Conservation (phyloP, 2,113 vertebrate species). For the Hippopotamus amphibius region DNA sequence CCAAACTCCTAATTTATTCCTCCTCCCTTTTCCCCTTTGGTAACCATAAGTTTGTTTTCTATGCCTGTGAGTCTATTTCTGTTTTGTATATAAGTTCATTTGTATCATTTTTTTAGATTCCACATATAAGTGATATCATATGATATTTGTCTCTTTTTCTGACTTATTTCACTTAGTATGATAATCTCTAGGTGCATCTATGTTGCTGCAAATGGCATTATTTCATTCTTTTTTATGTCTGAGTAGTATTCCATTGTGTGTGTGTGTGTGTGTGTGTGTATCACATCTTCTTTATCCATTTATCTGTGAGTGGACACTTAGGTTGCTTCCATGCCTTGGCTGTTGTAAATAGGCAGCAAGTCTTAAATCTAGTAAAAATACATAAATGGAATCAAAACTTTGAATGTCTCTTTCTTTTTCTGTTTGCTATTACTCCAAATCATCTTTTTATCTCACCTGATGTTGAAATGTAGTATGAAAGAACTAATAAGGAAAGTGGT, state of each 20-base stretch:
- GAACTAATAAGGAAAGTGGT: neutral
- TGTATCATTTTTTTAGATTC: neutral
- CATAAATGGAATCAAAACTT: neutral
- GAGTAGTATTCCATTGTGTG: neutral
- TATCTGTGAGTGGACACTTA: neutral
- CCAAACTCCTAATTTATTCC: neutral
- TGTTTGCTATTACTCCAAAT: neutral
- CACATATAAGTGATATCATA: neutral
- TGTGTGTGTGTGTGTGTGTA: too few species aligned
- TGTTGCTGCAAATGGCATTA: neutral
- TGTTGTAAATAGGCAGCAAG: neutral
- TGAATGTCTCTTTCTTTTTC: neutral
- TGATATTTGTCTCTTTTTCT: neutral
- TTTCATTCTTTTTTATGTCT: neutral
- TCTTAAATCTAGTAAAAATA: neutral
- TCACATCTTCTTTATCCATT: neutral
- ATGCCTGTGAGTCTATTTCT: neutral
- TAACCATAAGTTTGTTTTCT: neutral
- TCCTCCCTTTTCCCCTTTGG: neutral
- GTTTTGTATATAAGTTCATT: neutral
- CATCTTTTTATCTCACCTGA: neutral
- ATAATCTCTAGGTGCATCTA: neutral
- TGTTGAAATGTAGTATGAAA: neutral
- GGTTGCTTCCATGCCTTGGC: neutral
- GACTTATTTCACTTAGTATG: neutral